Evolutionary conservation across 2,113 vertebrate species (phyloP).

Genomic region (Salvelinus namaycush): DNA sequence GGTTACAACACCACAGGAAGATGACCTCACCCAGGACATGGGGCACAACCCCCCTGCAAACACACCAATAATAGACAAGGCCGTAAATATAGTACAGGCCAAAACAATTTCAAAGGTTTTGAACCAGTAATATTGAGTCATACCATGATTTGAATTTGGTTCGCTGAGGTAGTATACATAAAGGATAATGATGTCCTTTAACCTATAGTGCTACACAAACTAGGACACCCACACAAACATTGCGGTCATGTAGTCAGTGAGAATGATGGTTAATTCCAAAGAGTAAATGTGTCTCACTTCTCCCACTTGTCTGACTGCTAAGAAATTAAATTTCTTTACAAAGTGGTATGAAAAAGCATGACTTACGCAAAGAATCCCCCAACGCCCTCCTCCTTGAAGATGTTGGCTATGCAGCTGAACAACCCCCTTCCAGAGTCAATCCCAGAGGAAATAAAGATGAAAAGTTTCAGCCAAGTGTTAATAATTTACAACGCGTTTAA

Average conservation of each 20-base stretch:
- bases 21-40: constrained; percentile 87
- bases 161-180: too few relatives aligned
- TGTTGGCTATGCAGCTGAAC: constrained; percentile 79
- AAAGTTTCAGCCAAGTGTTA: not conserved
- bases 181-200: too few relatives aligned
- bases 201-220: too few relatives aligned
- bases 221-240: too few relatives aligned
- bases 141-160: too few relatives aligned
- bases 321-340: not conserved
- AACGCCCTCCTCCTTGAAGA: constrained; percentile 87
- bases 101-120: not conserved
- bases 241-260: not conserved
- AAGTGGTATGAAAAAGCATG: not conserved
- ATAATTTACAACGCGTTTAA: not conserved
- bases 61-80: constrained; percentile 21
- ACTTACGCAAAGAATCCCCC: constrained; percentile 88
- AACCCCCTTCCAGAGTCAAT: constrained; percentile 72
- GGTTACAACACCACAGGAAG: constrained; percentile 90
- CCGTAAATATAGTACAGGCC: not conserved
- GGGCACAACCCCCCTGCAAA: constrained; percentile 82
- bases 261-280: not conserved
- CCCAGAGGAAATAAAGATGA: constrained; percentile 5
- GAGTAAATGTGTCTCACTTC: not conserved
- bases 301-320: not conserved
- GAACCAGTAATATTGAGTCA: not conserved